A percentile compares a stretch with the other conserved stretches of the same genome.
phyloP scores from a whole-genome alignment of 2,888 invertebrate genomes.

The Nephrotoma flavescens region DNA sequence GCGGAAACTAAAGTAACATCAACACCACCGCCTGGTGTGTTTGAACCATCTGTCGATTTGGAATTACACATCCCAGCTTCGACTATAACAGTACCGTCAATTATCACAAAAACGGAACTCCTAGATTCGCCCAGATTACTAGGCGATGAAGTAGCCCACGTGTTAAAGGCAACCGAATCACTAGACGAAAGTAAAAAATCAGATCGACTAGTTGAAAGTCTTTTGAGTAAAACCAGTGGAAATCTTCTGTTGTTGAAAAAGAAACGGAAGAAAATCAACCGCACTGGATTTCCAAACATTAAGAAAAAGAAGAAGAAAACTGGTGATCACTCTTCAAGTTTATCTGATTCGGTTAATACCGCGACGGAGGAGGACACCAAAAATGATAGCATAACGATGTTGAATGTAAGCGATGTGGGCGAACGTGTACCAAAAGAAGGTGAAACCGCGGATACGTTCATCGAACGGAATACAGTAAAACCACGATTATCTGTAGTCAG shows the following conservation, averaged over 20 bases:
- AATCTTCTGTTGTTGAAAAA: slow-evolving; percentile 32
- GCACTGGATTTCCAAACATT: slow-evolving; percentile 75
- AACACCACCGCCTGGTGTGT: slow-evolving; percentile 47
- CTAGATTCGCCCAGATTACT: slow-evolving; percentile 29
- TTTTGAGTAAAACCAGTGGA: slow-evolving; percentile 27
- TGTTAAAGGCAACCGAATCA: slow-evolving; percentile 6
- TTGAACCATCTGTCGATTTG: slow-evolving; percentile 51
- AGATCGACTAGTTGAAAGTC: slow-evolving; percentile 25
- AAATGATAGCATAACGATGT: not conserved
- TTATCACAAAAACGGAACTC: slow-evolving; percentile 33
- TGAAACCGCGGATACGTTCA: slow-evolving; percentile 49
- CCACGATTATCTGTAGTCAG: slow-evolving; percentile 44
- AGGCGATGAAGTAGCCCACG: slow-evolving; percentile 10
- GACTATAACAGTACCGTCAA: slow-evolving; percentile 35
- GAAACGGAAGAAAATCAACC: slow-evolving; percentile 62
- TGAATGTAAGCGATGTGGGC: slow-evolving; percentile 24
- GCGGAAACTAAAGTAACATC: slow-evolving; percentile 7
- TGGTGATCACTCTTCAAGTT: slow-evolving; percentile 11
- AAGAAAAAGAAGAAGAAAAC: slow-evolving; percentile 64
- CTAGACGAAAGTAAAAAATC: slow-evolving; percentile 16
- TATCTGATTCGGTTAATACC: slow-evolving; percentile 3
- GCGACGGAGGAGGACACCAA: slow-evolving; percentile 8
- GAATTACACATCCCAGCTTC: slow-evolving; percentile 49
- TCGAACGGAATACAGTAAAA: slow-evolving; percentile 41
- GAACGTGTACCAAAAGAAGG: slow-evolving; percentile 56